Conservation (phyloP, 2,888 invertebrate genomes). For the Mellilla xanthometata region DNA sequence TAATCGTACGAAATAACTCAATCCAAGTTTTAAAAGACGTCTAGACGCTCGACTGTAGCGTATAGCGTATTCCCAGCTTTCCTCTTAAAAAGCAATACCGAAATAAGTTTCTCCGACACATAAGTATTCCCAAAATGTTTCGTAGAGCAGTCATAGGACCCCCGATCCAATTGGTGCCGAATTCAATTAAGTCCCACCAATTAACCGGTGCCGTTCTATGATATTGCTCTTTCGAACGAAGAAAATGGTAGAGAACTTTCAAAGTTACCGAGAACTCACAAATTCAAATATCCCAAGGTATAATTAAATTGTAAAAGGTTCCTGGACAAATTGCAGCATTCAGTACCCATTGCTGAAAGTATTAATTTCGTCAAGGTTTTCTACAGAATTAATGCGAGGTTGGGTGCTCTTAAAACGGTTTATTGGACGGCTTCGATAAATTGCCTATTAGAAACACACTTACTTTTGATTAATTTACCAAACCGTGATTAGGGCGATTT, state of each 20-base stretch:
- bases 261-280: conserved; percentile 42
- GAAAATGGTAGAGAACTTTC: conserved; percentile 41
- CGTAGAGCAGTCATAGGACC: conserved; percentile 11
- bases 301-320: conserved; percentile 63
- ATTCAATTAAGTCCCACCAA: conserved; percentile 54
- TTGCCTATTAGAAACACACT: conserved; percentile 45
- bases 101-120: neutral
- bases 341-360: conserved; percentile 45
- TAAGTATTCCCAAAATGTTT: conserved; percentile 14
- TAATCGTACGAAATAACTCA: neutral
- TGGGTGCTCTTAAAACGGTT: conserved; percentile 42
- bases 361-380: conserved; percentile 61
- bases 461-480: conserved; percentile 46
- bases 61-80: neutral
- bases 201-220: conserved; percentile 48
- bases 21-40: neutral
- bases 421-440: conserved; percentile 47
- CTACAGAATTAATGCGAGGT: conserved; percentile 49
- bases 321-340: conserved; percentile 55
- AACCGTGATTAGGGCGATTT: conserved; percentile 40
- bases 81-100: neutral
- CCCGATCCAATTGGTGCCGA: conserved; percentile 40
- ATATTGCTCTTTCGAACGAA: conserved; percentile 47
- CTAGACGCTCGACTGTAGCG: neutral
- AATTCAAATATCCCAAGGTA: conserved; percentile 49